Percentiles rank a stretch among this genome's conserved stretches.
These are phyloP conservation scores for Meloe dianella DNA, from an alignment of 2,888 invertebrate genomes.

Conservation along the genomic window DNA sequence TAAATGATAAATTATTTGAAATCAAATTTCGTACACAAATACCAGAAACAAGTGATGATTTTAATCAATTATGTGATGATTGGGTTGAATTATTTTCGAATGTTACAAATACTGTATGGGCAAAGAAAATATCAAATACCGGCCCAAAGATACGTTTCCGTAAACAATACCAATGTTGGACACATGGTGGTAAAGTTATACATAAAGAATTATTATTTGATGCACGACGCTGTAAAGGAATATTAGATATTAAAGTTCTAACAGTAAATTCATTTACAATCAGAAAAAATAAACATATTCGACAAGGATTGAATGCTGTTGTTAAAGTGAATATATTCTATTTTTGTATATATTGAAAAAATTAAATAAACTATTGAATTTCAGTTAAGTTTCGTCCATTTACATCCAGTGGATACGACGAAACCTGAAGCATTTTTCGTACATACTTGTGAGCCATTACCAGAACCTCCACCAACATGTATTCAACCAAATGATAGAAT, in stretches of 20 bases:
- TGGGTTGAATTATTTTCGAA: slow-evolving; percentile 58
- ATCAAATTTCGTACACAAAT: slow-evolving; percentile 57
- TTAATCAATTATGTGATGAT: slow-evolving; percentile 56
- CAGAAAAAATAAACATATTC: slow-evolving; percentile 55
- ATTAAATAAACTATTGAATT: slow-evolving; percentile 32
- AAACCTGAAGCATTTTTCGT: slow-evolving; percentile 54
- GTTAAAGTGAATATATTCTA: slow-evolving; percentile 52
- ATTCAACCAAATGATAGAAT: slow-evolving; percentile 50
- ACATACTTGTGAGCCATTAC: slow-evolving; percentile 54
- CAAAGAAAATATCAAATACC: slow-evolving; percentile 58
- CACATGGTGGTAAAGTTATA: slow-evolving; percentile 52
- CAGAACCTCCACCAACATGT: slow-evolving; percentile 47
- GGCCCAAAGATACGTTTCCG: slow-evolving; percentile 58
- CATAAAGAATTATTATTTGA: slow-evolving; percentile 57
- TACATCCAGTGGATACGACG: slow-evolving; percentile 51
- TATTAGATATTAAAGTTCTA: slow-evolving; percentile 57
- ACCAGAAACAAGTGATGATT: slow-evolving; percentile 53
- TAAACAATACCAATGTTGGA: slow-evolving; percentile 60
- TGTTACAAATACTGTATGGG: slow-evolving; percentile 57
- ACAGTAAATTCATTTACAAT: slow-evolving; percentile 55
- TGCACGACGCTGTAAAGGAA: slow-evolving; percentile 55
- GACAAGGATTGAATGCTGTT: slow-evolving; percentile 56
- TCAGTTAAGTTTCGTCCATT: slow-evolving; percentile 56
- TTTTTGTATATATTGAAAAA: too few species aligned
- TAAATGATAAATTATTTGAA: slow-evolving; percentile 53